These are phyloP conservation scores for Tethya wilhelma DNA, from an alignment of 37 sponge, comb jelly and placozoan species.

Conservation along the genomic window DNA sequence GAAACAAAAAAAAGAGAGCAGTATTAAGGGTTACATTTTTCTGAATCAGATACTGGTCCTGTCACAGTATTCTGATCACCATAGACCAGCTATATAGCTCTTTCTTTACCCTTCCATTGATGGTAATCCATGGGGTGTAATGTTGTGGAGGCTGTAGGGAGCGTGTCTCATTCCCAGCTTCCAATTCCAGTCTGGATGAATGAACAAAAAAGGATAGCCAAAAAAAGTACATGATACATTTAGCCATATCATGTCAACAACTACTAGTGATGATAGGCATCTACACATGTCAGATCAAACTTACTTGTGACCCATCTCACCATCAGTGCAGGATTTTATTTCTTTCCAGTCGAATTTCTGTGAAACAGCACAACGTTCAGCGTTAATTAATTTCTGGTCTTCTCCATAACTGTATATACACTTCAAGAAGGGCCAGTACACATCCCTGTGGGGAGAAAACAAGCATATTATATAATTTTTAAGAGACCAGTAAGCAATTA, in stretches of 20 bases:
- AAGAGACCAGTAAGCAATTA: no score
- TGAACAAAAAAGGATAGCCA: neutral
- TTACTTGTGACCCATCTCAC: slow-evolving; percentile 61
- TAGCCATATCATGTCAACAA: neutral
- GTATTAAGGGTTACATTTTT: slow-evolving; percentile 45
- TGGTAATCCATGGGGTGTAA: slow-evolving; percentile 89
- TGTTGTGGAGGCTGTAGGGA: slow-evolving; percentile 77
- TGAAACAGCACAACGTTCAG: slow-evolving; percentile 56
- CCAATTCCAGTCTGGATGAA: slow-evolving; percentile 54
- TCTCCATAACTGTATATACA: slow-evolving; percentile 53
- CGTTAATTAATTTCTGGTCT: slow-evolving; percentile 33
- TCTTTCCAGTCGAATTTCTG: slow-evolving; percentile 55
- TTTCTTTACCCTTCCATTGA: slow-evolving; percentile 82
- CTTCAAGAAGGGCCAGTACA: slow-evolving; percentile 73
- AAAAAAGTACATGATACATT: no score
- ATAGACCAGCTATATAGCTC: neutral
- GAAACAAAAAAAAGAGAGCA: no score
- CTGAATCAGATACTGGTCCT: no score
- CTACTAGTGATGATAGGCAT: no score
- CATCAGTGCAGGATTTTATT: slow-evolving; percentile 48
- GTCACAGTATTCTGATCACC: neutral
- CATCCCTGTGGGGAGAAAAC: neutral
- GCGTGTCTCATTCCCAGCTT: slow-evolving; percentile 54
- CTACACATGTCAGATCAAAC: no score
- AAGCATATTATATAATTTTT: no score